These are phyloP conservation scores for Eupelmus urozonus DNA, from an alignment of 2,888 invertebrate genomes.

Conservation along the genomic window DNA sequence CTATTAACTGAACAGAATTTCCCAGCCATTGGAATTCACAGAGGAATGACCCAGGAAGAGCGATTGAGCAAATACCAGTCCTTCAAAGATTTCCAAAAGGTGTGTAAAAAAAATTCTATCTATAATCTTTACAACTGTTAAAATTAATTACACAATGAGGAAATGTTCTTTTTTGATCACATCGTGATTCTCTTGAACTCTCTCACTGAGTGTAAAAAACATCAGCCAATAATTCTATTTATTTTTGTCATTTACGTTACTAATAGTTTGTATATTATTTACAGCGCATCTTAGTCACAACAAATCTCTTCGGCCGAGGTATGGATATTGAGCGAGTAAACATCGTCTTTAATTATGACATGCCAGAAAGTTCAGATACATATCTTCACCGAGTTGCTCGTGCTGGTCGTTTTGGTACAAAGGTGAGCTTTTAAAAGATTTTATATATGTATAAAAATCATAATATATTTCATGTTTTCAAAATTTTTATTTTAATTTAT, in stretches of 20 bases:
- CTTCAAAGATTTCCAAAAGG: conserved; percentile 99
- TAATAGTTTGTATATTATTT: no score
- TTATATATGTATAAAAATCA: no score
- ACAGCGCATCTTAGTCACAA: conserved; percentile 96
- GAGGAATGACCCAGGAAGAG: conserved; percentile 98
- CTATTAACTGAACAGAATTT: conserved; percentile 98
- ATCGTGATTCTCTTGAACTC: conserved; percentile 65
- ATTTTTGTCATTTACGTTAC: no score
- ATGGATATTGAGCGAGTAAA: conserved; percentile 99
- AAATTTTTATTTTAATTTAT: neutral
- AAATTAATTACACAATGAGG: conserved; percentile 44
- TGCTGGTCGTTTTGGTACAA: conserved; percentile 99
- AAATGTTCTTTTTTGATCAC: conserved; percentile 59
- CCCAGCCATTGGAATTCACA: conserved; percentile 99
- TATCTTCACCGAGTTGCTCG: conserved; percentile 98
- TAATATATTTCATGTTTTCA: no score
- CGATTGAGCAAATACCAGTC: conserved; percentile 97
- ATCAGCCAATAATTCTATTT: no score
- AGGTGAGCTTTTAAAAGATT: conserved; percentile 77
- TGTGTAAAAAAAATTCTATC: conserved; percentile 64
- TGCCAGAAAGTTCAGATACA: conserved; percentile 99
- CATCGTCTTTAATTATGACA: conserved; percentile 99
- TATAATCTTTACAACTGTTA: conserved; percentile 1
- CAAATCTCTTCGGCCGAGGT: conserved; percentile 99
- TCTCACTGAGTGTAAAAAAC: conserved; percentile 63